A percentile compares a stretch with the other conserved stretches of the same genome.
Evolutionary conservation across 2,888 invertebrate genomes (phyloP).

Genomic region (Drosophila melanosoma): DNA sequence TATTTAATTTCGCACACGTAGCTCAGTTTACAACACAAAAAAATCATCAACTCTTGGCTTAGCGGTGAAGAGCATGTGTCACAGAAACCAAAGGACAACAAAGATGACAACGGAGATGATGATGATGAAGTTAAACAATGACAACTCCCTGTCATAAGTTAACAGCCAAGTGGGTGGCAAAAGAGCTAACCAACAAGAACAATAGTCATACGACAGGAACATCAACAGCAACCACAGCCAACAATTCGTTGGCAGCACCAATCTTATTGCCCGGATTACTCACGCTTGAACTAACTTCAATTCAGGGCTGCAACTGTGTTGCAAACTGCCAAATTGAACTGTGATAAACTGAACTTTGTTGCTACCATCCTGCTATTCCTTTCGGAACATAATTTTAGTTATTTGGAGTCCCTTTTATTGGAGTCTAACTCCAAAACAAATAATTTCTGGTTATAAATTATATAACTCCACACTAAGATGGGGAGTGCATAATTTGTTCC

Average conservation of each 20-base stretch:
- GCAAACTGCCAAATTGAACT: constrained; percentile 14
- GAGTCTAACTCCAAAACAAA: no score
- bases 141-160: constrained; percentile 46
- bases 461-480: no score
- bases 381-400: no score
- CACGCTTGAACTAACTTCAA: constrained; percentile 34
- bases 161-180: constrained; percentile 27
- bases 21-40: constrained; percentile 21
- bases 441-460: no score
- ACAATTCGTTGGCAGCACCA: constrained; percentile 8
- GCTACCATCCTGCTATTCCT: no score
- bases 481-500: no score
- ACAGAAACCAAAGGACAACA: constrained; percentile 24
- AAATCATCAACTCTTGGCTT: constrained; percentile 39
- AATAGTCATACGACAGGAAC: constrained; percentile 9
- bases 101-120: constrained; percentile 3
- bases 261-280: constrained; percentile 31
- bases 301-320: constrained; percentile 16
- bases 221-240: constrained; percentile 1
- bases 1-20: constrained; percentile 18
- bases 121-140: constrained; percentile 36
- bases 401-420: no score
- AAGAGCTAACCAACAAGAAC: not conserved
- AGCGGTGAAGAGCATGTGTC: constrained; percentile 50
- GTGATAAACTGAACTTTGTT: not conserved